Conservation (phyloP, 2,888 invertebrate genomes). For the Morpho achilles region DNA sequence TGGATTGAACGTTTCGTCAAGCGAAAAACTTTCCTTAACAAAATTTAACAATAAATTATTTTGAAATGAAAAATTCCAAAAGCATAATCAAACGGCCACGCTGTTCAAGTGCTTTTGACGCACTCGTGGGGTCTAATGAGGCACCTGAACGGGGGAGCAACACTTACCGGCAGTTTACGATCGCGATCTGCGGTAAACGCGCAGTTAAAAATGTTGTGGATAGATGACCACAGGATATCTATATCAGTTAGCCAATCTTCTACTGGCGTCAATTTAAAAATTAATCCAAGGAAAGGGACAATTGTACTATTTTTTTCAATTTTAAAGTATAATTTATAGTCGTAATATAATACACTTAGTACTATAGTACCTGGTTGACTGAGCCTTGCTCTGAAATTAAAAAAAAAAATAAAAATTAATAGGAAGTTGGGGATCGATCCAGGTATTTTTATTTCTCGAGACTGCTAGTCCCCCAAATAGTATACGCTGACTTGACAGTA, state of each 20-base stretch:
- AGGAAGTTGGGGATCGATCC: too few species aligned
- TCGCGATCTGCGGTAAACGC: slow-evolving; percentile 50
- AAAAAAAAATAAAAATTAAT: too few species aligned
- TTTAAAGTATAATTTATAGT: too few species aligned
- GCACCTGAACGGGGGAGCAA: slow-evolving; percentile 43
- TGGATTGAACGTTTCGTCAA: neutral
- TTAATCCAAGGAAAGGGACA: too few species aligned
- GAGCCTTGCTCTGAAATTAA: too few species aligned
- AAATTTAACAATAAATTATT: slow-evolving; percentile 8
- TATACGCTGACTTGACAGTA: too few species aligned
- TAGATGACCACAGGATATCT: slow-evolving; percentile 21
- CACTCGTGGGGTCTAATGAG: slow-evolving; percentile 59
- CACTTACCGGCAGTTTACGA: slow-evolving; percentile 43
- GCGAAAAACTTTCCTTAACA: neutral
- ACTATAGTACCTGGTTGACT: too few species aligned
- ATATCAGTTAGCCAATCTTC: slow-evolving; percentile 3
- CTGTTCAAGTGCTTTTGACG: slow-evolving; percentile 47
- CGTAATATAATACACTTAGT: too few species aligned
- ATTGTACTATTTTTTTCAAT: too few species aligned
- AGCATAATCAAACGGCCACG: slow-evolving; percentile 37
- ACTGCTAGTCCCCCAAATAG: too few species aligned
- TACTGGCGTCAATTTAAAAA: too few species aligned
- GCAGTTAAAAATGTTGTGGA: slow-evolving; percentile 45
- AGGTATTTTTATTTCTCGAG: too few species aligned
- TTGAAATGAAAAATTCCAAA: slow-evolving; percentile 9